phyloP scores from a whole-genome alignment of 2,113 vertebrate species.

The Aramus guarauna region DNA sequence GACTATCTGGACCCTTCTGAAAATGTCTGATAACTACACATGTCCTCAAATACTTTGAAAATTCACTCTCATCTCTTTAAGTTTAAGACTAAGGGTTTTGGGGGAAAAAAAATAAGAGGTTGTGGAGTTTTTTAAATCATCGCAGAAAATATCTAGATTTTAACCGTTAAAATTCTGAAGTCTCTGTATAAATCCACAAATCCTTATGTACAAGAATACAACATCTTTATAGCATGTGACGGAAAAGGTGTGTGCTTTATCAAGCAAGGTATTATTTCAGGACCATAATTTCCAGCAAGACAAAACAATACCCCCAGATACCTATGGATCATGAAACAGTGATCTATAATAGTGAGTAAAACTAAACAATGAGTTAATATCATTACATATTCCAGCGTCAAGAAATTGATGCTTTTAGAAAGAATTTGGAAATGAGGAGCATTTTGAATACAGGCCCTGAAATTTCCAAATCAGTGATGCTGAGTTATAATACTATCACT shows the following conservation, averaged over 20 bases:
- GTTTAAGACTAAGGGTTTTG: neutral
- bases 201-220: neutral
- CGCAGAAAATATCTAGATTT: neutral
- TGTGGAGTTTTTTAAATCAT: accelerated
- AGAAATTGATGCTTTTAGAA: neutral
- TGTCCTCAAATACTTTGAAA: neutral
- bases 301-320: neutral
- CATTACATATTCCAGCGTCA: neutral
- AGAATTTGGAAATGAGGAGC: neutral
- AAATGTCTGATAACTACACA: neutral
- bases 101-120: accelerated
- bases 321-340: neutral
- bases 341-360: neutral
- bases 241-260: neutral
- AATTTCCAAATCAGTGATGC: neutral
- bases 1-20: neutral
- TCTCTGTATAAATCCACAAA: neutral
- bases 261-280: neutral
- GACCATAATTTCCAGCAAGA: neutral
- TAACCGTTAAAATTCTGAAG: neutral
- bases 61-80: neutral
- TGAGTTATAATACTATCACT: neutral
- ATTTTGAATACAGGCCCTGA: neutral
- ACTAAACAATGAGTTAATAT: neutral
- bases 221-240: neutral